A percentile compares a stretch with the other conserved stretches of the same genome.
phyloP scores from a whole-genome alignment of 2,797 vertebrate genomes.

The Falco naumanni region DNA sequence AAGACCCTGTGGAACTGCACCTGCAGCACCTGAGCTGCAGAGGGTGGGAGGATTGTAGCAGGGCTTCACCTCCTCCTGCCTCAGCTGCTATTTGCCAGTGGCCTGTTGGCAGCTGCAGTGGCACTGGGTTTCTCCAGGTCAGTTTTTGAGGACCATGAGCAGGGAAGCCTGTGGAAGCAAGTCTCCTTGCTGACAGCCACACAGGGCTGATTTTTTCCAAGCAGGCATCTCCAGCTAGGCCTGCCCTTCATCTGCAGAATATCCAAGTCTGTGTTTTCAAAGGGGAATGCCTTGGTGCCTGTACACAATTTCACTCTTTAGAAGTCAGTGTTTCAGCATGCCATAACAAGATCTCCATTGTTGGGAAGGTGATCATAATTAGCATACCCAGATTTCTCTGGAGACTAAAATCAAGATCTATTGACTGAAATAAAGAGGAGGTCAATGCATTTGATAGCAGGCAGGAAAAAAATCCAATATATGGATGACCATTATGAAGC shows the following conservation, averaged over 20 bases:
- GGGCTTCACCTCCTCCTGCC: not conserved
- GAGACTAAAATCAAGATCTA: not conserved
- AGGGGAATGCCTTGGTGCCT: not conserved
- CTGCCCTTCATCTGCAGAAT: not conserved
- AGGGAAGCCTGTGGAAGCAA: not conserved
- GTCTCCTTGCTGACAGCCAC: not conserved
- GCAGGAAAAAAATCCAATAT: not conserved
- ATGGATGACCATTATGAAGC: not conserved
- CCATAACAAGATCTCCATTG: not conserved
- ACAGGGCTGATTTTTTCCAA: not conserved
- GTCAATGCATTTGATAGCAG: not conserved
- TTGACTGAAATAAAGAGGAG: not conserved
- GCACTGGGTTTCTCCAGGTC: not conserved
- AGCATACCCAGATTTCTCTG: not conserved
- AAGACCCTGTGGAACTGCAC: too few species aligned
- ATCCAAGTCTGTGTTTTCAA: not conserved
- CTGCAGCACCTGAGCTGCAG: not conserved
- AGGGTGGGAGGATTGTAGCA: not conserved
- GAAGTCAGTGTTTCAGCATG: not conserved
- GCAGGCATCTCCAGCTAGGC: not conserved
- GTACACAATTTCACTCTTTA: not conserved
- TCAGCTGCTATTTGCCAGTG: not conserved
- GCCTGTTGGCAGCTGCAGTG: not conserved
- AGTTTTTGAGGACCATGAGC: not conserved
- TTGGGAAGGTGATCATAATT: not conserved